Evolutionary conservation across 2,888 invertebrate genomes (phyloP).

Genomic region (Sinohyriopsis cumingii): DNA sequence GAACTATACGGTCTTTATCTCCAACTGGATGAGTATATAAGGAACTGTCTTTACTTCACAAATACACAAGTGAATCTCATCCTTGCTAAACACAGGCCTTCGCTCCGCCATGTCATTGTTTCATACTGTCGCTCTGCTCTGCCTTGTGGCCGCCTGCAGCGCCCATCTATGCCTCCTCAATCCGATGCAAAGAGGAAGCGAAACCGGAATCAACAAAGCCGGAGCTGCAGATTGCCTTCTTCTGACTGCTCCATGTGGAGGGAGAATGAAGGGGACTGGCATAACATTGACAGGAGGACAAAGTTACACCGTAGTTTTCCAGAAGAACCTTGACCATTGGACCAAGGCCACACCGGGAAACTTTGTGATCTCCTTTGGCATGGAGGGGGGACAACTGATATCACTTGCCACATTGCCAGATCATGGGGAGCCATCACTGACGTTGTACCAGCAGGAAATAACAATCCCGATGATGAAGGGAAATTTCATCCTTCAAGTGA

Average conservation of each 20-base stretch:
- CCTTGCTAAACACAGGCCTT: not conserved
- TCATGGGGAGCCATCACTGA: constrained; percentile 32
- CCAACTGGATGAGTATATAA: too few relatives aligned
- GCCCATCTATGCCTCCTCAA: constrained; percentile 39
- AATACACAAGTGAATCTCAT: too few relatives aligned
- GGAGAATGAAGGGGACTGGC: constrained; percentile 11
- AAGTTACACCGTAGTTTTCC: constrained; percentile 40
- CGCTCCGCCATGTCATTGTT: constrained; percentile 6
- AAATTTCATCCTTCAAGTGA: too few relatives aligned
- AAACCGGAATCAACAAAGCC: constrained; percentile 36
- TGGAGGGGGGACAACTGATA: not conserved
- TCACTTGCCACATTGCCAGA: constrained; percentile 25
- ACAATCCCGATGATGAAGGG: constrained; percentile 18
- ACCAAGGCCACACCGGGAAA: constrained; percentile 31
- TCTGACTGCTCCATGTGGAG: constrained; percentile 33
- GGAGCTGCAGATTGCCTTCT: constrained; percentile 36
- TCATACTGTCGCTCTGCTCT: constrained; percentile 2
- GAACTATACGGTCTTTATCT: too few relatives aligned
- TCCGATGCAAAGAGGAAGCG: constrained; percentile 40
- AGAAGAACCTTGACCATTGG: constrained; percentile 49
- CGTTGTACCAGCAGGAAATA: constrained; percentile 28
- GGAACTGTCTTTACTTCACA: too few relatives aligned
- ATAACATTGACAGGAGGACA: constrained; percentile 9
- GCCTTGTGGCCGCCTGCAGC: constrained; percentile 7
- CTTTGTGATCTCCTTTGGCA: constrained; percentile 26